Evolutionary conservation across 2,797 vertebrate genomes (phyloP), one percentile per base, ranked within the genome.

Genomic region (Neostethus bicornis): DNA sequence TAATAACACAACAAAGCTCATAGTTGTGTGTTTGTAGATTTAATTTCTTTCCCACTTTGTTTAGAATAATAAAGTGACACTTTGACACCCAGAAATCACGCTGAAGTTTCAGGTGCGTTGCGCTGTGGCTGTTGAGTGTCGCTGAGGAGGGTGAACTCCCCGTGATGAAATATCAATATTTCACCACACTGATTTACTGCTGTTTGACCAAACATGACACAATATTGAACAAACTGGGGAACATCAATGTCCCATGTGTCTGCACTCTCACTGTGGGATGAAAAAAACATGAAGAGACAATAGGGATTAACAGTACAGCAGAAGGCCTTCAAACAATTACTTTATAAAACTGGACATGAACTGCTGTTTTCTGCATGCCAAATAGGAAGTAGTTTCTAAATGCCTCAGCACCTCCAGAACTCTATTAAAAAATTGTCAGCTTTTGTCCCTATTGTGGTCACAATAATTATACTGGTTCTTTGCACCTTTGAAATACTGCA

Each of bases 151-250:
- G 52, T 57, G 73, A 84, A 70, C 81, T 77, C 52, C 16, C 74
- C 67, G 70, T 81, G 80, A 88, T 79, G 75, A 88, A 86, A 87
- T 84, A 87, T 88, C 85, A 87, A 85, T 86, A 87, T 80, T 74
- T 82, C 80, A 73, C 66, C 51, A 47, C 20, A 52, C 66, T 67
- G 78, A 84, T 85, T 87, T 77, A 71, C 72, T 80, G 74, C 77
- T 17, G 24, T 86, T 83, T 85, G 81, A 86, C 79, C 78, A 86
- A 85, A 87, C 83, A 81, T 79, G 84, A 81, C 82, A 86, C 73
- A 68, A 64, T 77, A 86, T 80, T 53, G 83, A 87, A 43, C 62
- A 73, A 71, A 69, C 25, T 17, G 56, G 61, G 48, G 21, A 59
- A 81, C 11, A 66, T 63, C 72, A 60, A 2, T 45, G 59, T 54